Base-by-base conservation (phyloP, 2,888 invertebrate genomes). In the Megamerina dolium region DNA sequence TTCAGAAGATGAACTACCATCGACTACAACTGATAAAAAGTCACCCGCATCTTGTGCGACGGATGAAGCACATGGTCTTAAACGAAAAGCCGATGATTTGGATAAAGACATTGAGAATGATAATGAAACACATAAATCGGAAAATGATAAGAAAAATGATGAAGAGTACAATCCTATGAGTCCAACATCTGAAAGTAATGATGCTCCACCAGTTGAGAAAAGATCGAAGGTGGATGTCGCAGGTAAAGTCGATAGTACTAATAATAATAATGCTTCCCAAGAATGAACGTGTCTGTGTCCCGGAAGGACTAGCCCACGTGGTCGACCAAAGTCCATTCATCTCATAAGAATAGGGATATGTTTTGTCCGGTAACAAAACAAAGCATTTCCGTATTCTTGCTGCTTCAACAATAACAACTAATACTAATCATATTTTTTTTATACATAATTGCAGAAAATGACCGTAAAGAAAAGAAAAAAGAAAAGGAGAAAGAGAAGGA, bases 1-100 rank as follows among this genome's bases (percentile, higher is more conserved):
- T 8, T 87, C 87, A 1, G 88, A 88, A 67, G 88, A 89, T 64
- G 88, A 88, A 67, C 66, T 88, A 29, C 87, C 87, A 6, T 73
- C 82, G 13, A 35, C 47, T 4, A 23, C 38, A 5, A 34, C 20
- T 13, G 38, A 14, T 10, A 51, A 54, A 4, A 53, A 53, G 13
- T 44, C 26, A 17, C 44, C 32, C 1, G 17, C 16, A 48, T 59
- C 21, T n/a, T 23, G 8, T 8, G 49, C 29, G 50, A 40, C 34
- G 2, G 14, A 29, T 18, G 40, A 45, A 26, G 27, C 36, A 2
- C 32, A 36, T 23, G 47, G 42, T 19, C 50, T 53, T 27, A 60
- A 59, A 12, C 49, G 58, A 5, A 59, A 59, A 43, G 50, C 54
- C 1, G 49, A 49, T 6, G 51, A 53, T 21, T 45, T 36, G n/a